Conservation (phyloP, 2,113 vertebrate species). For the Lampris megalopsis region DNA sequence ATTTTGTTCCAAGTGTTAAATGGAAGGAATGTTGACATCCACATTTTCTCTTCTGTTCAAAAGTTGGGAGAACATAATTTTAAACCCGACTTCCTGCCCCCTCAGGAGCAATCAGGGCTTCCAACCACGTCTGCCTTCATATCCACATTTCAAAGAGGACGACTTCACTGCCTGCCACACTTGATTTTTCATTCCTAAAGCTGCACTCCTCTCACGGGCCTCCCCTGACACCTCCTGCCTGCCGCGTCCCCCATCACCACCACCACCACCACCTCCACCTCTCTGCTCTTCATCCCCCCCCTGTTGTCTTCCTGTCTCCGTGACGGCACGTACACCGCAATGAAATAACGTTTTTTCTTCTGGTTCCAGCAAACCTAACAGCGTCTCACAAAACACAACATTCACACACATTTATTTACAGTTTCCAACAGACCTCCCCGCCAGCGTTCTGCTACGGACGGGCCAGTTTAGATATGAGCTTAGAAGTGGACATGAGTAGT, state of each 20-base stretch:
- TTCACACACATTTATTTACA: too few relatives aligned
- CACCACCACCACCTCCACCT: neutral
- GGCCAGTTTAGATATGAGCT: too few relatives aligned
- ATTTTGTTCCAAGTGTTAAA: neutral
- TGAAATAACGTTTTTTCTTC: neutral
- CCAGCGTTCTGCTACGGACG: too few relatives aligned
- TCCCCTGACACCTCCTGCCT: neutral
- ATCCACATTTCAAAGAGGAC: neutral
- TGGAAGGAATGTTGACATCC: neutral
- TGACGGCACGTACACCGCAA: neutral
- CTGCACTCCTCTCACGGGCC: neutral
- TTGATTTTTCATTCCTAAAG: conserved; percentile 9
- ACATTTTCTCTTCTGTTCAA: neutral
- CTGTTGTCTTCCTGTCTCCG: conserved; percentile 12
- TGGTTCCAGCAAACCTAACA: conserved; percentile 4
- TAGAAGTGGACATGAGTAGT: too few relatives aligned
- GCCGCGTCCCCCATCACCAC: neutral
- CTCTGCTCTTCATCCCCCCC: conserved; percentile 25
- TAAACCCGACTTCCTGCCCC: neutral
- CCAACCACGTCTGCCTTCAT: neutral
- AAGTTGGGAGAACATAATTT: neutral
- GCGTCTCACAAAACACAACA: too few relatives aligned
- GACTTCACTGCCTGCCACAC: neutral
- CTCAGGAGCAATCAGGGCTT: too few relatives aligned
- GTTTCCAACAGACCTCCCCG: too few relatives aligned